Conservation (phyloP, 2,113 vertebrate species). For the Carassius carassius region DNA sequence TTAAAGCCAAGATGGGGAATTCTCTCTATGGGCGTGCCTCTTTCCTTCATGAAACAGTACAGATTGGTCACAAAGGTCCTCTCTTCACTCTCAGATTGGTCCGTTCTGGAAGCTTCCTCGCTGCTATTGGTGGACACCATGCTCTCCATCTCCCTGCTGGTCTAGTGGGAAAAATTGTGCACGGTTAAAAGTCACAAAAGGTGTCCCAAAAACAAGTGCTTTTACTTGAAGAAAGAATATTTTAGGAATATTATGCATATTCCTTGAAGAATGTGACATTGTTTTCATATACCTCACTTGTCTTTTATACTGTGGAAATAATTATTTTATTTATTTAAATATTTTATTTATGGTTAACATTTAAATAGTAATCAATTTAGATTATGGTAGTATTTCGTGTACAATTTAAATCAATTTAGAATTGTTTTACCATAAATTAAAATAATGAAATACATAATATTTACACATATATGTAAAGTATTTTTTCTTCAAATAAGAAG, state of each 20-base stretch:
- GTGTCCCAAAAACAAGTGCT: background rate
- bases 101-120: slow-evolving; percentile 56
- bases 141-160: slow-evolving; percentile 64
- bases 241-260: background rate
- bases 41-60: slow-evolving; percentile 91
- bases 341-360: background rate
- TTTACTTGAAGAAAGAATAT: background rate
- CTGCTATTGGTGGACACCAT: slow-evolving; percentile 61
- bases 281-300: background rate
- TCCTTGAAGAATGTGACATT: background rate
- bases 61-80: slow-evolving; percentile 85
- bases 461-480: no score
- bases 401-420: background rate
- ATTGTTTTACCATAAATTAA: no score
- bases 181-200: background rate
- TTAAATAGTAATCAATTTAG: background rate
- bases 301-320: no score
- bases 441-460: no score
- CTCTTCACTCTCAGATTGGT: slow-evolving; percentile 74
- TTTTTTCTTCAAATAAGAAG: background rate
- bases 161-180: slow-evolving; percentile 37
- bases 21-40: slow-evolving; percentile 89
- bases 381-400: background rate
- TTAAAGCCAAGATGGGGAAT: slow-evolving; percentile 97
- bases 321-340: background rate